Evolutionary conservation across 2,888 invertebrate species (phyloP), one percentile per base, ranked within the genome.

Genomic region (Oscheius sp.): DNA sequence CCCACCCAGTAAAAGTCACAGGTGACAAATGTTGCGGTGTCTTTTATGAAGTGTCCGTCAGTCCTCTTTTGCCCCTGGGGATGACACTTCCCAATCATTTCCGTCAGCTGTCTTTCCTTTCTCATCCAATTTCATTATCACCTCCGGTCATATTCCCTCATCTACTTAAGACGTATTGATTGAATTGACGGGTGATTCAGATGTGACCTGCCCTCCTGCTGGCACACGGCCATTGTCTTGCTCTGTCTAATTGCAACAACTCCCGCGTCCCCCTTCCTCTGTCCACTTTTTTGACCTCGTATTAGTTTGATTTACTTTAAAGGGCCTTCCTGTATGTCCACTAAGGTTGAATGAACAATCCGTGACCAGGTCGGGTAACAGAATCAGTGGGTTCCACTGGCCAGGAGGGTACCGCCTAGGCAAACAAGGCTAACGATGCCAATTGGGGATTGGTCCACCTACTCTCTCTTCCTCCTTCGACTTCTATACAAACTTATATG

Each of bases 391-490:
- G 7, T 18, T 29, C n/a, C 27, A 9, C 13, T n/a, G 9, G 18
- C 43, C 61, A 43, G 61, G 43, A 61, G 61, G n/a, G 61, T 61
- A 61, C 61, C 21, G 35, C 35, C 59, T 61, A 61, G 21, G 61
- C 61, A 61, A 61, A 61, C 61, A 61, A 18, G 41, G 61, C 61
- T 61, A 61, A 61, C 61, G 61, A 61, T 61, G 61, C 61, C 61
- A 61, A 61, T 61, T 58, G 58, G 27, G n/a, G 16, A 29, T 35
- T 35, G 35, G 58, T 58, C 58, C 58, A 58, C 27, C 58, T 58
- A 58, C 3, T 13, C 49, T 13, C 45, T 35, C 35, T 3, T 49
- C 49, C 16, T 25, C 25, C 27, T 29, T 29, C 58, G 25, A 9
- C 58, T 21, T 21, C 21, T 55, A 55, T 55, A 55, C 55, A 23